Base-by-base conservation (phyloP, 2,888 invertebrate genomes). In the Venustoraphidia nigricollis region DNA sequence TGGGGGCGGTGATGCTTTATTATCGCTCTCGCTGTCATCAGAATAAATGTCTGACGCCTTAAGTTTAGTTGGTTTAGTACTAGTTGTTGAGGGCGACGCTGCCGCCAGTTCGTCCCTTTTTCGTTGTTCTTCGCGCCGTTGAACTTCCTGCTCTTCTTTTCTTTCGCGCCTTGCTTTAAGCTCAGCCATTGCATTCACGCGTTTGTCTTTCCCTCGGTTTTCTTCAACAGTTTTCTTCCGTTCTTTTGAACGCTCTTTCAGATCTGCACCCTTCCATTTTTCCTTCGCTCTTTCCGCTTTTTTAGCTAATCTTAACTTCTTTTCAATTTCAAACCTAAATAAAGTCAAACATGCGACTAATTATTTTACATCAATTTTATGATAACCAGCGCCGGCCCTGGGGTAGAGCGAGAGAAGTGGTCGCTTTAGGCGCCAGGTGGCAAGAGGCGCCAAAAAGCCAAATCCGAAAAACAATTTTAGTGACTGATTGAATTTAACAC, bases 11-110 rank as follows among this genome's bases (percentile, higher is more conserved):
- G 49, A 49, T 13, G 46, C 34, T 36, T 56, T 55, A 57, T 80
- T 80, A 36, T 84, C 84, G 27, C 79, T 79, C 49, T 80, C 80
- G 4, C 79, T 78, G 57, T 90, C 88, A 57, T 90, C 90, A 0
- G 95, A 95, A 66, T 95, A 96, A 50, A 96, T 90, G 62, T 95
- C 95, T 0, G 93, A 93, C 0, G 95, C 90, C 62, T 94, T 94
- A 36, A 91, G 69, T 60, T 93, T 93, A 9, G 77, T 75, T 38
- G 83, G 80, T 57, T 81, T 17, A 17, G 17, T 17, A 79, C 56
- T 81, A 81, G 59, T 77, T 77, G 0, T 73, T 49, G 68, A 55
- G 10, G 60, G 52, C 35, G 55, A 54, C 8, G 61, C 68, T 49
- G 69, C 72, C 34, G 67, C 58, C 51, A 74, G 73, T 54, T 72